Percentiles rank a stretch among this genome's conserved stretches.
Evolutionary conservation across 2,113 vertebrate genomes (phyloP).

Genomic region (Hyperopisus bebe): DNA sequence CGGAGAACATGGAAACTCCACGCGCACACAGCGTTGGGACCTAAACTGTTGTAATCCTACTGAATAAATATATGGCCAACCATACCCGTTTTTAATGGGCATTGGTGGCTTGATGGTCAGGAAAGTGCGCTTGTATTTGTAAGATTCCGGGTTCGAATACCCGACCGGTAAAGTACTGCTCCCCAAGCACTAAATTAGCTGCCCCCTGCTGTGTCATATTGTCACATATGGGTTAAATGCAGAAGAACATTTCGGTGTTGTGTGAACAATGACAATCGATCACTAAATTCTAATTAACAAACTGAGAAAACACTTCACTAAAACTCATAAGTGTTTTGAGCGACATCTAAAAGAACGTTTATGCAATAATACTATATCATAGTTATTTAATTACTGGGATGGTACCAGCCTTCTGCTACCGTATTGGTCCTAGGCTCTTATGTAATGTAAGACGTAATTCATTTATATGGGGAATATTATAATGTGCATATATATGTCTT

Average conservation of each 20-base stretch:
- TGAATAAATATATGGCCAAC: background rate
- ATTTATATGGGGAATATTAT: background rate
- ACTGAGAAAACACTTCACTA: background rate
- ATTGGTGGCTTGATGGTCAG: too few relatives aligned
- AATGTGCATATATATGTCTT: background rate
- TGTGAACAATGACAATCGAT: too few relatives aligned
- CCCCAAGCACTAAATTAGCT: too few relatives aligned
- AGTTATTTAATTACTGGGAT: background rate
- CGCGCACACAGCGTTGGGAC: background rate
- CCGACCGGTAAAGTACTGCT: too few relatives aligned
- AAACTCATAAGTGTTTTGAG: background rate
- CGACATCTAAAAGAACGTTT: background rate
- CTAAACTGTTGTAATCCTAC: background rate
- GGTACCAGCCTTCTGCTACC: background rate
- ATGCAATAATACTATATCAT: background rate
- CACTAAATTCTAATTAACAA: background rate
- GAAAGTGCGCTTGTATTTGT: too few relatives aligned
- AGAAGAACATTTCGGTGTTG: too few relatives aligned
- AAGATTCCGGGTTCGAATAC: too few relatives aligned
- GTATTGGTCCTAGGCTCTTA: background rate
- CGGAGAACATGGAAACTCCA: background rate
- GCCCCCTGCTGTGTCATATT: too few relatives aligned
- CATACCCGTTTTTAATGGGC: background rate
- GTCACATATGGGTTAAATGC: too few relatives aligned
- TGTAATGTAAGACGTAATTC: slow-evolving; percentile 17